Evolutionary conservation across 2,888 invertebrate genomes (phyloP), one percentile per base, ranked within the genome.

Genomic region (Prenolepis imparis): DNA sequence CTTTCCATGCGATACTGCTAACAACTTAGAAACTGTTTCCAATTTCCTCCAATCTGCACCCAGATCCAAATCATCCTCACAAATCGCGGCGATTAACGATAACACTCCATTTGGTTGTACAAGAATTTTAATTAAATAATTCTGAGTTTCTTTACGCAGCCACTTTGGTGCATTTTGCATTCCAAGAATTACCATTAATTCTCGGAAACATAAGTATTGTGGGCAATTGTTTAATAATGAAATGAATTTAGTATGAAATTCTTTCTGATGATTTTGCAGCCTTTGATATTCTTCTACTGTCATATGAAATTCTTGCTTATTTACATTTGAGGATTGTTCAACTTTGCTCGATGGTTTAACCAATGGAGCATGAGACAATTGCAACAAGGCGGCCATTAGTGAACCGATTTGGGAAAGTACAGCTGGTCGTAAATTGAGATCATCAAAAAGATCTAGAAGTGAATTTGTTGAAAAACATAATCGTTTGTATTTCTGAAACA

Each of bases 41-140:
- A 97, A 95, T 93, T 96, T 96, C 90, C 96, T 95, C 97, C 97
- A 97, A 90, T 96, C 96, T 89, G 95, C 95, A 0, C 96, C 96
- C 24, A 95, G 95, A 89, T 97, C 96, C 80, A 95, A 93, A 55
- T 93, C 91, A 89, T 96, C 95, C 88, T 96, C 96, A 88, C 97
- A 95, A 91, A 97, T 96, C 64, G 97, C 97, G 90, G 95, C 94
- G 52, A 97, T 96, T 18, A 97, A 94, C 82, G 96, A 96, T 67
- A 96, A 93, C 66, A 98, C 95, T 5, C 98, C 98, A 88, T 96
- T 96, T 0, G 96, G 94, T 81, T 95, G 94, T 83, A 96, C 93
- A 44, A 98, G 95, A 83, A 96, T 95, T 73, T 95, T 93, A 52
- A 96, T 96, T 89, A 98, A 94, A 91, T 96, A 96, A 85, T 95